A percentile compares a stretch with the other conserved stretches of the same genome.
Conservation (phyloP, 2,888 invertebrate genomes). For the Cheilosia grossa region DNA sequence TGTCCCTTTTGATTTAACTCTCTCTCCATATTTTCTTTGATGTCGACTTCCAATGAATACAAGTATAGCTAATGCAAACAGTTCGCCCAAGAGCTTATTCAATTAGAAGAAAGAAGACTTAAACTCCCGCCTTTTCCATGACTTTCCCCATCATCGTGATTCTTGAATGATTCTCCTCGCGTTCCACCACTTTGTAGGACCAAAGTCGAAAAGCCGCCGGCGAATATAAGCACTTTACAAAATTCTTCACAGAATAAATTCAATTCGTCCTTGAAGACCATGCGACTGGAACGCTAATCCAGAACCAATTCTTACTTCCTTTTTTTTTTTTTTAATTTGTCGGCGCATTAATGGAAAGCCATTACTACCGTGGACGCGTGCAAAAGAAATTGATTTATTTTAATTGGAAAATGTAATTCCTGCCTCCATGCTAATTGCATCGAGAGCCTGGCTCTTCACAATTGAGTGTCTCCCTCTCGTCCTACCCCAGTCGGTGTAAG, state of each 20-base stretch:
- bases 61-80: too few species aligned
- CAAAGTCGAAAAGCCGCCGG: too few species aligned
- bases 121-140: too few species aligned
- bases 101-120: too few species aligned
- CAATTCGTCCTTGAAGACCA: conserved; percentile 50
- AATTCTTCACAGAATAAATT: conserved; percentile 17
- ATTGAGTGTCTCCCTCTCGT: not conserved
- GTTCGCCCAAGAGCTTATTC: too few species aligned
- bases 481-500: conserved; percentile 11
- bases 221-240: not conserved
- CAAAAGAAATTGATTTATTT: conserved; percentile 73
- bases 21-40: too few species aligned
- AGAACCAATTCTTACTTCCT: conserved; percentile 19
- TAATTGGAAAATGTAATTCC: conserved; percentile 74
- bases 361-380: conserved; percentile 65
- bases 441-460: conserved; percentile 17
- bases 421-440: conserved; percentile 73
- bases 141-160: too few species aligned
- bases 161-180: too few species aligned
- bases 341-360: conserved; percentile 72
- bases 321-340: conserved; percentile 64
- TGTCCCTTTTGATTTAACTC: too few species aligned
- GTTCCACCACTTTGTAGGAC: too few species aligned
- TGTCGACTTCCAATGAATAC: too few species aligned
- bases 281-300: conserved; percentile 15